Base-by-base conservation (phyloP, 2,888 invertebrate species). In the Uloborus plumipes region DNA sequence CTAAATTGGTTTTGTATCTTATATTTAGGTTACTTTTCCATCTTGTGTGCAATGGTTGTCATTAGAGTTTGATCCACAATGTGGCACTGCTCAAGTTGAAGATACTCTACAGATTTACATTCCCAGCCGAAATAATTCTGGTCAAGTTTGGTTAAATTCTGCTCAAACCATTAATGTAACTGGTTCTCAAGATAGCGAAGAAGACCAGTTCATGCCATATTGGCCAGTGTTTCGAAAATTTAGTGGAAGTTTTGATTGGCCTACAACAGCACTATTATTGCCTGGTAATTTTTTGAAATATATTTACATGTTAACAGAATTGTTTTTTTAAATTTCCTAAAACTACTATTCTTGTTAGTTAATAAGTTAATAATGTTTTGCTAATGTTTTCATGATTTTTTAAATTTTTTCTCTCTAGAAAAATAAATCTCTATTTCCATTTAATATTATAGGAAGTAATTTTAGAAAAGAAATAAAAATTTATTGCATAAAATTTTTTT, bases 81-180 rank as follows among this genome's bases (percentile, higher is more conserved):
- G 97, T 89, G 93, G 96, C 71, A 98, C 98, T 0, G 95, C 94
- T 1, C 98, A 97, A 90, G 93, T 94, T 0, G 98, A 98, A 90
- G 98, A 99, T 90, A 93, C 94, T 18, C 88, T 92, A 1, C 90
- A 91, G 87, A 88, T 92, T 59, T 91, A 89, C 86, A 88, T 91
- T 59, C 90, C 90, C 0, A 86, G 87, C 47, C 84, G 69, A 74
- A 66, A 85, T 76, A 77, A 72, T 53, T 26, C 73, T 16, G 71
- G 80, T 15, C 73, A 72, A 26, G 53, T 79, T 11, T 77, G 80
- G 80, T 22, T 84, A 11, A 74, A 71, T 55, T 65, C 91, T 93
- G 85, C 92, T 92, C 70, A 74, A 39, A 50, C 58, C 9, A 79
- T 70, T 50, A 81, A 73, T 62, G 69, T 83, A 9, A 74, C 53